Conservation (phyloP, 2,797 vertebrate species). For the Rhinichthys osculus region DNA sequence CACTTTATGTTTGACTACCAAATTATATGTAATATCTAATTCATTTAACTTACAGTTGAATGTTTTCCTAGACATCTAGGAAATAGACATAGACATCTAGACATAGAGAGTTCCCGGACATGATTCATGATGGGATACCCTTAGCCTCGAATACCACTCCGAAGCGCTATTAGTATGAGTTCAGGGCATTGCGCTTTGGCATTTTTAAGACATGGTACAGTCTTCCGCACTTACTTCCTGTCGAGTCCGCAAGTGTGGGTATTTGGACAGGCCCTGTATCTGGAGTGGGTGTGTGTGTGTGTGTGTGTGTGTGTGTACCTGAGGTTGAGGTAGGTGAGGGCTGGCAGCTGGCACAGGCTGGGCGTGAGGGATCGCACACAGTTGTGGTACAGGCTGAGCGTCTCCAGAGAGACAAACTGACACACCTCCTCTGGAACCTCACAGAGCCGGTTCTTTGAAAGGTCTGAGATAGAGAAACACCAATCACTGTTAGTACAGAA, state of each 20-base stretch:
- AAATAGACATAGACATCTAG: too few species aligned
- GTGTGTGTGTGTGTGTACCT: constrained; percentile 76
- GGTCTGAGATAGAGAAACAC: constrained; percentile 72
- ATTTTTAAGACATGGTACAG: neutral
- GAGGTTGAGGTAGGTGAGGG: constrained; percentile 94
- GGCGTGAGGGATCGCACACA: constrained; percentile 87
- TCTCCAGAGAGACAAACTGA: constrained; percentile 89
- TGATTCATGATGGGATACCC: neutral
- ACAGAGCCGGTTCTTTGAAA: constrained; percentile 90
- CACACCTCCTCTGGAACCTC: constrained; percentile 90
- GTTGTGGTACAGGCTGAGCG: constrained; percentile 92
- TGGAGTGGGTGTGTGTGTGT: neutral
- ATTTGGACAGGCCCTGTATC: neutral
- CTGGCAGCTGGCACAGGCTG: constrained; percentile 87
- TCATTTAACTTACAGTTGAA: neutral
- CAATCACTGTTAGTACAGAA: constrained; percentile 13
- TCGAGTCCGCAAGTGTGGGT: too few species aligned
- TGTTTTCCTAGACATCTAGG: neutral
- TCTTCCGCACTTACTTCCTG: neutral
- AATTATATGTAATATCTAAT: neutral
- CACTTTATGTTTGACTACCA: neutral
- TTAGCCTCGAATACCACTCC: too few species aligned
- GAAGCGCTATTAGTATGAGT: too few species aligned
- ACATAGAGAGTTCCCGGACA: neutral
- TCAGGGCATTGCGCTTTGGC: neutral